phyloP scores from a whole-genome alignment of 2,888 invertebrate species.

The Himalopsyche tibetana region DNA sequence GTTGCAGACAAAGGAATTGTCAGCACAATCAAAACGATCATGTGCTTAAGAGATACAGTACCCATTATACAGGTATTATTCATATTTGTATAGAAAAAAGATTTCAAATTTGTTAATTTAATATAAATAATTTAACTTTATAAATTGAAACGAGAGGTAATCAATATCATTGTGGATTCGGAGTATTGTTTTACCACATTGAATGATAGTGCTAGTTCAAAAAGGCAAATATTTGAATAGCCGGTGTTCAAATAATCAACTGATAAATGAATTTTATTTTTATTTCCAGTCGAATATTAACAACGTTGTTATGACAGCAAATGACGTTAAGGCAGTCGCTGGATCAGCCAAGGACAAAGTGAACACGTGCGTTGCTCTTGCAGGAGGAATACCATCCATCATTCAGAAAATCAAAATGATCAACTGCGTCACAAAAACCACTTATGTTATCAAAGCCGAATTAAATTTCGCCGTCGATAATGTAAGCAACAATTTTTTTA shows the following conservation, averaged over 20 bases:
- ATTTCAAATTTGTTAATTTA: no score
- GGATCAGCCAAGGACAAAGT: not conserved
- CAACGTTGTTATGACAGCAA: not conserved
- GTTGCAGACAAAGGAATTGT: not conserved
- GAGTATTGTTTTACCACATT: no score
- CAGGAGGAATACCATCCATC: not conserved
- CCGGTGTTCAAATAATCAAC: not conserved
- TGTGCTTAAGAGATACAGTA: constrained; percentile 28
- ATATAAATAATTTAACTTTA: no score
- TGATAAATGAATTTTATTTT: not conserved
- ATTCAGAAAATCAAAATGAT: not conserved
- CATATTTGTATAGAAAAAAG: no score
- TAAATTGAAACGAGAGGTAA: no score
- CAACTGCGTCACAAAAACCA: not conserved
- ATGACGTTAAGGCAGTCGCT: not conserved
- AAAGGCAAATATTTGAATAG: no score
- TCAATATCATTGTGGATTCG: no score
- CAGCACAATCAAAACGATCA: not conserved
- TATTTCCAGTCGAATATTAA: not conserved
- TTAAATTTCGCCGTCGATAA: not conserved
- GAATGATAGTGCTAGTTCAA: no score
- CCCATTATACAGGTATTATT: constrained; percentile 18
- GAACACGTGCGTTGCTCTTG: not conserved
- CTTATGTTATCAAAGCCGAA: not conserved
- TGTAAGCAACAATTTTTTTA: not conserved